Conservation (phyloP, 1,140 invertebrate species). For the Sycobia sp. region DNA sequence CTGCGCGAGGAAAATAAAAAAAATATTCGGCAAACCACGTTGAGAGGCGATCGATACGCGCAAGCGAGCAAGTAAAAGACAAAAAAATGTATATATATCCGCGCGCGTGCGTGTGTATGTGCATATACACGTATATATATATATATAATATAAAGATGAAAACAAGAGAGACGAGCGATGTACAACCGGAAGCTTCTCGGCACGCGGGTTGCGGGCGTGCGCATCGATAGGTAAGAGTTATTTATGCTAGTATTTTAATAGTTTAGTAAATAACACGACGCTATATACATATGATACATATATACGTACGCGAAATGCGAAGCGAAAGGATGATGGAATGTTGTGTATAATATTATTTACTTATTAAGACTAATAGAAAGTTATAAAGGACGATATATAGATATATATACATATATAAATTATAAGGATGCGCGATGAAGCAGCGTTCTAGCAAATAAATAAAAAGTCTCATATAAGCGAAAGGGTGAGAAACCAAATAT, state of each 20-base stretch:
- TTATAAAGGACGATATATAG: conserved; percentile 13
- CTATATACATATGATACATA: conserved; percentile 38
- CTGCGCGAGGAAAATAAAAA: no score
- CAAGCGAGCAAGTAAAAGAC: no score
- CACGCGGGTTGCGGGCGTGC: conserved; percentile 39
- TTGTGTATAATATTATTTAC: conserved; percentile 24
- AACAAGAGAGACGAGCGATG: not conserved
- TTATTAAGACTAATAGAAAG: conserved; percentile 26
- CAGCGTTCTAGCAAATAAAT: no score
- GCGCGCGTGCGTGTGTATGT: no score
- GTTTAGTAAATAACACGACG: conserved; percentile 51
- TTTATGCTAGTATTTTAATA: conserved; percentile 62
- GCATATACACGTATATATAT: no score
- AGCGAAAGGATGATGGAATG: not conserved
- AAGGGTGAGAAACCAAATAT: not conserved
- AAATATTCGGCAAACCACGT: no score
- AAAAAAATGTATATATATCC: no score
- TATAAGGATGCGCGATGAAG: no score
- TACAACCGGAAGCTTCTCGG: not conserved
- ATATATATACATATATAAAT: conserved; percentile 15
- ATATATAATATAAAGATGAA: no score
- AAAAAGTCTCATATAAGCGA: not conserved
- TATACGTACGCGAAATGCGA: conserved; percentile 1
- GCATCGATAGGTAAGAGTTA: conserved; percentile 53
- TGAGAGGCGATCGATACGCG: no score